Conservation (phyloP, 2,113 vertebrate genomes). For the Percina caprodes region DNA sequence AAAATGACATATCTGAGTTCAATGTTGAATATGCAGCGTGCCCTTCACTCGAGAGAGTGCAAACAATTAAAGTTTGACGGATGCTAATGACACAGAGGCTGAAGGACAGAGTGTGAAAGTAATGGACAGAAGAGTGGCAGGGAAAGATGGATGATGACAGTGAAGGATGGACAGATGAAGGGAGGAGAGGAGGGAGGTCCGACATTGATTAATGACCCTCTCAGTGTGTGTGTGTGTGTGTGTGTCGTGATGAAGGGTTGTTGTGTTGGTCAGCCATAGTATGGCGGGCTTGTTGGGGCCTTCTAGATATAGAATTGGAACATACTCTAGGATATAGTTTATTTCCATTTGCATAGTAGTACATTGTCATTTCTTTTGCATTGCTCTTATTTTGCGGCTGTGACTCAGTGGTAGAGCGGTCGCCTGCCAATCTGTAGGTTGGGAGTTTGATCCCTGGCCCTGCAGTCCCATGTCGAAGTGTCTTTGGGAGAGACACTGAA, state of each 20-base stretch:
- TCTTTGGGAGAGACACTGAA: too few species aligned
- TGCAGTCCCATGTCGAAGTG: too few species aligned
- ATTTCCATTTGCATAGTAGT: too few species aligned
- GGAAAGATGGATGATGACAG: slow-evolving; percentile 61
- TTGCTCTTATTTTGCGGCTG: too few species aligned
- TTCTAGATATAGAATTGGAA: neutral
- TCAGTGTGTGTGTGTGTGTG: neutral
- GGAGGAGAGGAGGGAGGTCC: slow-evolving; percentile 45
- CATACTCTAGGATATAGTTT: too few species aligned
- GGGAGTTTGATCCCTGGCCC: too few species aligned
- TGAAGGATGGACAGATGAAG: slow-evolving; percentile 50
- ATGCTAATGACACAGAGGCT: slow-evolving; percentile 4
- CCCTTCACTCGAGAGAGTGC: slow-evolving; percentile 5
- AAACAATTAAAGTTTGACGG: slow-evolving; percentile 37
- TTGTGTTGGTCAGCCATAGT: slow-evolving; percentile 4
- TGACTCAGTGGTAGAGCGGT: too few species aligned
- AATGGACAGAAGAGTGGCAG: slow-evolving; percentile 52
- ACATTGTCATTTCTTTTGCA: too few species aligned
- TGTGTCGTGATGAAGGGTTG: neutral
- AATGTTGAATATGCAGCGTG: neutral
- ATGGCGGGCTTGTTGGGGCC: neutral
- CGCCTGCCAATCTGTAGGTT: too few species aligned
- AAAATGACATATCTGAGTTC: neutral
- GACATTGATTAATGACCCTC: slow-evolving; percentile 66
- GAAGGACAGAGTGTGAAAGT: slow-evolving; percentile 37